A percentile compares a stretch with the other conserved stretches of the same genome.
Conservation (phyloP, 2,888 invertebrate genomes). For the Coremacera marginata region DNA sequence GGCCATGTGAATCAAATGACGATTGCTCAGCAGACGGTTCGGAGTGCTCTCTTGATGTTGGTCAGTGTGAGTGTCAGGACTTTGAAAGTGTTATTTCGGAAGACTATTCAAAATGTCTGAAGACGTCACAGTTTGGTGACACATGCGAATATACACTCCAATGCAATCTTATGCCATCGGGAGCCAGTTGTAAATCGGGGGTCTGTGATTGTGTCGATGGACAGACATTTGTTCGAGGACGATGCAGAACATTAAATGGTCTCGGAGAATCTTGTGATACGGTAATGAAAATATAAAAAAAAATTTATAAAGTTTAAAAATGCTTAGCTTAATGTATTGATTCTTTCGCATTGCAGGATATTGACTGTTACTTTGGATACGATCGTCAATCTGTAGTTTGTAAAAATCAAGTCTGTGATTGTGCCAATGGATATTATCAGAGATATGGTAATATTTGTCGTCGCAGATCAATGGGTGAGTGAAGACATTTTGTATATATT, state of each 20-base stretch:
- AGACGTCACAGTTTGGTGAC: constrained; percentile 66
- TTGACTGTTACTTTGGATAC: constrained; percentile 68
- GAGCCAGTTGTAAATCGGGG: constrained; percentile 68
- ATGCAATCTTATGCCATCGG: constrained; percentile 70
- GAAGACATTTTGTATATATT: neutral
- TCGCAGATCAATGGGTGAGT: constrained; percentile 67
- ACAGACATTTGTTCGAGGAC: constrained; percentile 66
- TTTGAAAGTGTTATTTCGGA: constrained; percentile 63
- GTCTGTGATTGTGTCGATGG: constrained; percentile 68
- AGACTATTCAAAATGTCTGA: constrained; percentile 64
- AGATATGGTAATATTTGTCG: constrained; percentile 69
- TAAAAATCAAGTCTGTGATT: constrained; percentile 63
- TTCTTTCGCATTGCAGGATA: constrained; percentile 51
- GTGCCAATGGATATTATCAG: constrained; percentile 68
- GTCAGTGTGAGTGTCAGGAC: constrained; percentile 59
- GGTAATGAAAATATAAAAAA: constrained; percentile 48
- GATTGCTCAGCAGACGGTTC: constrained; percentile 64
- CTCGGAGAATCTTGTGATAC: constrained; percentile 63
- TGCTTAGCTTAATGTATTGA: neutral
- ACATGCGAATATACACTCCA: constrained; percentile 66
- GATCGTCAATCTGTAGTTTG: constrained; percentile 67
- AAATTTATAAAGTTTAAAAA: neutral
- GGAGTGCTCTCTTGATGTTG: constrained; percentile 56
- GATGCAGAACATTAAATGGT: constrained; percentile 65
- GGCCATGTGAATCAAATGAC: constrained; percentile 64